Base-by-base conservation (phyloP, 2,888 invertebrate genomes). In the Drosophila sordidula region DNA sequence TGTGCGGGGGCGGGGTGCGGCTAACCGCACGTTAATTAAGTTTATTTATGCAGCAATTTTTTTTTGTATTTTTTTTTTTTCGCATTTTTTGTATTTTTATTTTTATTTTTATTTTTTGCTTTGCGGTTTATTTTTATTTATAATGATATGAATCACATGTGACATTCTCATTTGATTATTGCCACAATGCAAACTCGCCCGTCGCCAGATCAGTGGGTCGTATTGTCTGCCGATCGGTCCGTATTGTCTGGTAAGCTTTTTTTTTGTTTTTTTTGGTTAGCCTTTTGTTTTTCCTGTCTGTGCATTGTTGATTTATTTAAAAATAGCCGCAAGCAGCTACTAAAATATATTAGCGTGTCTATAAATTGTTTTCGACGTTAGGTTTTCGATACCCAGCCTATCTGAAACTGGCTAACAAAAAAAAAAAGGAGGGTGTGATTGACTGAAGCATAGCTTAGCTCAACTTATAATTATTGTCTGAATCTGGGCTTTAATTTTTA, bases 101-200 rank as follows among this genome's bases (percentile, higher is more conserved):
- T 62, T 62, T 57, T 66, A 49, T 75, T 64, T 66, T 67, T 74
- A 59, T 29, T 70, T 18, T 18, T 18, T 18, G 18, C 18, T 18
- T 18, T 18, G 51, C 62, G 62, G 47, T 67, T 86, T 68, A 54
- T 70, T 78, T 73, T 59, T 83, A 78, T 70, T 75, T 78, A 78
- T 80, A 85, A 89, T 87, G 70, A 84, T 65, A 85, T 89, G 85
- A 88, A 73, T 89, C 87, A 89, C 85, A 79, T 77, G 84, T 85
- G 88, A 72, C 86, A 84, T 72, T 80, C 69, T 76, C 47, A 51
- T 51, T 67, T 55, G 39, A 36, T 54, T 69, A 38, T 26, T 55
- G n/a, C 42, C 32, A 51, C 70, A 69, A 62, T 69, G 50, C 54
- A 61, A 69, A 49, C 12, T 11, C 34, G 34, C 34, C 36, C 6